Evolutionary conservation across 2,113 vertebrate species (phyloP).

Genomic region (Crotalus horridus): DNA sequence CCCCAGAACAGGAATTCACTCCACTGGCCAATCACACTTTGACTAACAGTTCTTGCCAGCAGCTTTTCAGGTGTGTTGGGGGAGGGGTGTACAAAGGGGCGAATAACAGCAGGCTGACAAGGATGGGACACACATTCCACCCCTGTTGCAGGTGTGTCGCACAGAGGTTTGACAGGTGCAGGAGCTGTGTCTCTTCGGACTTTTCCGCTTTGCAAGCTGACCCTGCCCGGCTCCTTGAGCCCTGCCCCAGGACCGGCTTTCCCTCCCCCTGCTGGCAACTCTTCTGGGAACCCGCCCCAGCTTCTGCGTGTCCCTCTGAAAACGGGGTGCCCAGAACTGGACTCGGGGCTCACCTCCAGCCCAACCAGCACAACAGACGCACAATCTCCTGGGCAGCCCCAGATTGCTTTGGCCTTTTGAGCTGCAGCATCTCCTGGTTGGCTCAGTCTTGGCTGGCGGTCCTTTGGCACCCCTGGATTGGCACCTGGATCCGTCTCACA

Average conservation of each 20-base stretch:
- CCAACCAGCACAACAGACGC: not conserved
- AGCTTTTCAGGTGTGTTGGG: not conserved
- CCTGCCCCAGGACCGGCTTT: not conserved
- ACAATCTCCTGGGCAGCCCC: not conserved
- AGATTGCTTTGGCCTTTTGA: not conserved
- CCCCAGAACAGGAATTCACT: not conserved
- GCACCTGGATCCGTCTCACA: not conserved
- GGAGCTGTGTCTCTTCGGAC: not conserved
- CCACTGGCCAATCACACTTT: not conserved
- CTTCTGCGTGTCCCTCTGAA: not conserved
- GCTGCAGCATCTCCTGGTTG: not conserved
- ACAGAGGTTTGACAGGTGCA: not conserved
- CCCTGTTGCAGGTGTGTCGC: not conserved
- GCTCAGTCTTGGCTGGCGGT: not conserved
- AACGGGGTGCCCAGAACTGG: not conserved
- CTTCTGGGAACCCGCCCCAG: not conserved
- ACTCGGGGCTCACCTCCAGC: not conserved
- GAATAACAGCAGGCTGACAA: not conserved
- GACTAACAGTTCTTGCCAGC: not conserved
- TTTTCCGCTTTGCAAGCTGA: not conserved
- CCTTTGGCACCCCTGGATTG: not conserved
- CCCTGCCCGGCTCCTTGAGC: not conserved
- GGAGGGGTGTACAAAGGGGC: not conserved
- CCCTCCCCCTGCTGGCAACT: not conserved
- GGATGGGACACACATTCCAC: not conserved